Base-by-base conservation (phyloP, 2,797 vertebrate genomes). In the Acropternis orthonyx region DNA sequence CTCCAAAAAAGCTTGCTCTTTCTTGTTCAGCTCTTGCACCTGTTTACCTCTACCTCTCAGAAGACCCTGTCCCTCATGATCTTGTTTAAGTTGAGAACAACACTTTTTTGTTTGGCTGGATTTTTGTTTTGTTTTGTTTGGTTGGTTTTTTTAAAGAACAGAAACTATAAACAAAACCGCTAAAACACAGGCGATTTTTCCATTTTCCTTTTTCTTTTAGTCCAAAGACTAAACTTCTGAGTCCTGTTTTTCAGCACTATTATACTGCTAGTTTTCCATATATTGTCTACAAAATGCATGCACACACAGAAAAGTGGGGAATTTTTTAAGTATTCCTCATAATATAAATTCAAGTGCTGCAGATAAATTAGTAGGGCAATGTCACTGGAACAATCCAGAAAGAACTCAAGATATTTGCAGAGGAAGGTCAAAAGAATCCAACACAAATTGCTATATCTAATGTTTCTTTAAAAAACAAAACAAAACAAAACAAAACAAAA, bases 261-360 rank as follows among this genome's bases (percentile, higher is more conserved):
- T 54, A 19, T 9, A 71, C 17, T 24, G 2, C 10, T 72, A 5
- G 0, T 75, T 66, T 63, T 80, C 18, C 19, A 44, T 6, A 1
- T n/a, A 20, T 9, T 37, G 3, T 59, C 15, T 18, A 20, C 3
- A 14, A 37, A 77, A 23, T 30, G 20, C 5, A 21, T 13, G 5
- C 6, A 48, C 14, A 22, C 0, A 14, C 4, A 26, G 4, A 28
- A 58, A 73, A 9, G 3, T 43, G 8, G 28, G 27, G 1, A 17
- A 30, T 76, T 74, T 73, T 73, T 80, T 3, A 43, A 77, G n/a
- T 10, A 36, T 41, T 39, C 12, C 8, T 44, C 55, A 30, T 10
- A 41, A 32, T 3, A 52, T 20, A 55, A 62, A n/a, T 10, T 26
- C 19, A 54, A 77, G 17, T 39, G 6, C 13, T 63, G 15, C 14